These are phyloP conservation scores for Lasiurus borealis DNA, from an alignment of 2,113 vertebrate genomes.

Conservation along the genomic window DNA sequence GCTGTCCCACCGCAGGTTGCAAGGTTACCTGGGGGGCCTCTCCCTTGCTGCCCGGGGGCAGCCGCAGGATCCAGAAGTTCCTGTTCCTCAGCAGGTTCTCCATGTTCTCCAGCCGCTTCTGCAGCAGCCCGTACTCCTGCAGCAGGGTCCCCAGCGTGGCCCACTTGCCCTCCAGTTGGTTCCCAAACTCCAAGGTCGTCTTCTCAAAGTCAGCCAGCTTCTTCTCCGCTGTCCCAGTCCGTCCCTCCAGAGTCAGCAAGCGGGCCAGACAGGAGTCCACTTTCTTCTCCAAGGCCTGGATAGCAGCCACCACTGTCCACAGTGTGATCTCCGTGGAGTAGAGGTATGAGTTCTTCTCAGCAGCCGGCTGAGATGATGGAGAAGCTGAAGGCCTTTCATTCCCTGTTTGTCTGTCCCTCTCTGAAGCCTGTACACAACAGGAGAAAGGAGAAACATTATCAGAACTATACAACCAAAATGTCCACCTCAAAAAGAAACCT, in stretches of 20 bases:
- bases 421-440: slow-evolving; percentile 48
- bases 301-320: slow-evolving; percentile 75
- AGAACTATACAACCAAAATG: not conserved
- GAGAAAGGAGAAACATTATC: not conserved
- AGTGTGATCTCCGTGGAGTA: slow-evolving; percentile 76
- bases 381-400: not conserved
- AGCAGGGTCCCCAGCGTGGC: slow-evolving; percentile 59
- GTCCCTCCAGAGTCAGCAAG: slow-evolving; percentile 72
- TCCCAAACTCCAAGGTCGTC: not conserved
- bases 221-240: slow-evolving; percentile 33
- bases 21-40: slow-evolving; percentile 76
- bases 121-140: slow-evolving; percentile 18
- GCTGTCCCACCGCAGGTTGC: not conserved
- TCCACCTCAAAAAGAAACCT: not conserved
- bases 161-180: slow-evolving; percentile 80
- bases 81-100: slow-evolving; percentile 17
- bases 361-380: not conserved
- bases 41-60: slow-evolving; percentile 75
- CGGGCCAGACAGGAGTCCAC: slow-evolving; percentile 76
- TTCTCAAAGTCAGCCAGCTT: slow-evolving; percentile 73
- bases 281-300: slow-evolving; percentile 81
- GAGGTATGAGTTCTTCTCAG: slow-evolving; percentile 68
- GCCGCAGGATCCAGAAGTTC: slow-evolving; percentile 70
- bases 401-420: not conserved
- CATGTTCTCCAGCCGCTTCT: not conserved